A percentile compares a stretch with the other conserved stretches of the same genome.
These are phyloP conservation scores for Drosophila elegans DNA, from an alignment of 1,140 invertebrate species.

Conservation along the genomic window DNA sequence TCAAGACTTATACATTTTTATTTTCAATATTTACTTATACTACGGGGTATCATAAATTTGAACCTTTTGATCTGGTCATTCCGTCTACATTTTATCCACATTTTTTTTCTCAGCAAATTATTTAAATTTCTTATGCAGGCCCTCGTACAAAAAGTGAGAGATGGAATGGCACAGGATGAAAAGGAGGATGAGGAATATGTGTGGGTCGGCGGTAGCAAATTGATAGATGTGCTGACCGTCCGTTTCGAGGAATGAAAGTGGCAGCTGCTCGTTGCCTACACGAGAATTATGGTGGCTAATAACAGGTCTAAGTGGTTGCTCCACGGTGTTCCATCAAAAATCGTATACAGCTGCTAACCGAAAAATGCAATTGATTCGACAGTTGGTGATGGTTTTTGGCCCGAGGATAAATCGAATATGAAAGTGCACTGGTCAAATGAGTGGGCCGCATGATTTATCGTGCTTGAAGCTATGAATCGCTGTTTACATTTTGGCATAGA, in stretches of 20 bases:
- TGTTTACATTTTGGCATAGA: slow-evolving; percentile 51
- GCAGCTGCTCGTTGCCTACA: slow-evolving; percentile 61
- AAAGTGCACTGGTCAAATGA: slow-evolving; percentile 27
- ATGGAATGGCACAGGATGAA: slow-evolving; percentile 20
- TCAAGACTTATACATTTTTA: too few species aligned
- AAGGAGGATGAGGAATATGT: slow-evolving; percentile 35
- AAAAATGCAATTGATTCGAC: slow-evolving; percentile 55
- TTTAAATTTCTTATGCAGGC: slow-evolving; percentile 64
- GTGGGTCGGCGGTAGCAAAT: slow-evolving; percentile 50
- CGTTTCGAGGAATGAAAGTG: slow-evolving; percentile 26
- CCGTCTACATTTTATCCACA: slow-evolving; percentile 6
- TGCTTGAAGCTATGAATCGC: slow-evolving; percentile 8
- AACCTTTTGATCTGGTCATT: neutral
- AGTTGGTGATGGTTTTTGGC: slow-evolving; percentile 24
- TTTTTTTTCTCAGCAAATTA: slow-evolving; percentile 60
- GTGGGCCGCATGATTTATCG: slow-evolving; percentile 36
- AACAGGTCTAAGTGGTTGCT: slow-evolving; percentile 54
- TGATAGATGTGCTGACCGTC: slow-evolving; percentile 61
- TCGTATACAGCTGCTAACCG: slow-evolving; percentile 52
- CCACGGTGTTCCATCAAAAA: slow-evolving; percentile 44
- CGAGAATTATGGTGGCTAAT: slow-evolving; percentile 60
- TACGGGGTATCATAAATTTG: slow-evolving; percentile 6
- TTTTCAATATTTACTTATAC: neutral
- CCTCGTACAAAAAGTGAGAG: slow-evolving; percentile 39
- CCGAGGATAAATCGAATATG: slow-evolving; percentile 33